Percentiles rank a stretch among this genome's conserved stretches.
phyloP scores from a whole-genome alignment of 1,140 invertebrate genomes.

The Tetramorium alpestre region DNA sequence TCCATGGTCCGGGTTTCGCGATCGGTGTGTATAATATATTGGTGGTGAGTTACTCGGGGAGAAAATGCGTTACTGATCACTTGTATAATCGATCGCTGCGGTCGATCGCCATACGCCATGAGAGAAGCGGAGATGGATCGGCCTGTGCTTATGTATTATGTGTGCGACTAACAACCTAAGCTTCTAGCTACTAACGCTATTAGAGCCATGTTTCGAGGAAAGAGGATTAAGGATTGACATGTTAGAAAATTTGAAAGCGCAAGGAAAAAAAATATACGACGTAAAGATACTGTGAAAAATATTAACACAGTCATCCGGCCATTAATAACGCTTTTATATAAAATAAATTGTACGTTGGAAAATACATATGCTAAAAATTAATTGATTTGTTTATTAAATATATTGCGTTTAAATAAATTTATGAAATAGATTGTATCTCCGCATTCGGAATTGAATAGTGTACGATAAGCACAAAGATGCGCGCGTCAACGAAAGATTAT shows the following conservation, averaged over 20 bases:
- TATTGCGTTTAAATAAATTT: neutral
- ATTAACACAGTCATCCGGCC: neutral
- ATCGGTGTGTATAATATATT: constrained; percentile 46
- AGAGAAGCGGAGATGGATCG: constrained; percentile 31
- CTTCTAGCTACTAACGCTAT: neutral
- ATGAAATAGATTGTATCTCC: neutral
- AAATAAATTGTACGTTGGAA: neutral
- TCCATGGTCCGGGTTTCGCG: constrained; percentile 31
- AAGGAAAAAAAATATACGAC: neutral
- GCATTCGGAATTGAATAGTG: neutral
- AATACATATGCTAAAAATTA: too few species aligned
- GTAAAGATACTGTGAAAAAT: neutral
- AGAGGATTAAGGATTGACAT: neutral
- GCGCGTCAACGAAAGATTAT: constrained; percentile 19
- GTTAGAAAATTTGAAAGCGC: neutral
- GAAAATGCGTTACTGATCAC: constrained; percentile 39
- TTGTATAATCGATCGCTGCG: constrained; percentile 21
- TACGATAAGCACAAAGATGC: neutral
- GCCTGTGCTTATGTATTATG: neutral
- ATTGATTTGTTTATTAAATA: neutral
- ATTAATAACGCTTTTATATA: neutral
- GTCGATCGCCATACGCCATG: neutral
- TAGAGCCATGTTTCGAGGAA: neutral
- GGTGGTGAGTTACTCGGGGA: constrained; percentile 21
- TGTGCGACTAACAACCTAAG: neutral